Percentiles rank a stretch among this genome's conserved stretches.
Evolutionary conservation across 37 sponge, comb jelly and placozoan genomes (phyloP).

Genomic region (Lycopodina hypogea): DNA sequence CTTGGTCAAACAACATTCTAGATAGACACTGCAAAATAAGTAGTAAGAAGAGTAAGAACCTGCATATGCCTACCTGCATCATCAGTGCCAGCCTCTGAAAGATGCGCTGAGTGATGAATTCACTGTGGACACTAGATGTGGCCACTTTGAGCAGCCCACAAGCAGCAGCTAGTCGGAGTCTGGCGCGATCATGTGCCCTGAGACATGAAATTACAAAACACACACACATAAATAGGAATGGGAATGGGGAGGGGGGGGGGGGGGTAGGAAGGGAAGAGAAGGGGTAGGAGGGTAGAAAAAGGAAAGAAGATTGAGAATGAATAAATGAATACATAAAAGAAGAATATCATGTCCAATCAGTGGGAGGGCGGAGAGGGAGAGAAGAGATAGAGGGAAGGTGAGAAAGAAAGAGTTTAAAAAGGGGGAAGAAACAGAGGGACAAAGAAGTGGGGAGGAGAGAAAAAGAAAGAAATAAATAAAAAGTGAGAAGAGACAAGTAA

Average conservation of each 20-base stretch:
- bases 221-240: not conserved
- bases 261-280: not conserved
- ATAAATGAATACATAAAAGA: not conserved
- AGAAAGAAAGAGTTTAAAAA: not conserved
- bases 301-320: not conserved
- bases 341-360: not conserved
- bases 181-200: constrained; percentile 56
- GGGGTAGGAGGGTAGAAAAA: not conserved
- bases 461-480: no score
- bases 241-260: not conserved
- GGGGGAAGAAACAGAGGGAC: not conserved
- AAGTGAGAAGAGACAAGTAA: no score
- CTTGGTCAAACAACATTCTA: no score
- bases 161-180: constrained; percentile 60
- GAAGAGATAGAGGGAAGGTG: not conserved
- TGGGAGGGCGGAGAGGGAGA: not conserved
- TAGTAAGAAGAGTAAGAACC: no score
- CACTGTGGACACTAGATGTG: constrained; percentile 10
- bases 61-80: constrained; percentile 39
- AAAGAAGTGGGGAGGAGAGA: not conserved
- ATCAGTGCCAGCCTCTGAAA: constrained; percentile 44
- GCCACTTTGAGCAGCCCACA: constrained; percentile 60
- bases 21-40: no score
- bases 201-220: not conserved
- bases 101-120: constrained; percentile 31